A percentile compares a stretch with the other conserved stretches of the same genome.
These are phyloP conservation scores for Drosophila gunungcola DNA, from an alignment of 1,140 invertebrate genomes.

Conservation along the genomic window DNA sequence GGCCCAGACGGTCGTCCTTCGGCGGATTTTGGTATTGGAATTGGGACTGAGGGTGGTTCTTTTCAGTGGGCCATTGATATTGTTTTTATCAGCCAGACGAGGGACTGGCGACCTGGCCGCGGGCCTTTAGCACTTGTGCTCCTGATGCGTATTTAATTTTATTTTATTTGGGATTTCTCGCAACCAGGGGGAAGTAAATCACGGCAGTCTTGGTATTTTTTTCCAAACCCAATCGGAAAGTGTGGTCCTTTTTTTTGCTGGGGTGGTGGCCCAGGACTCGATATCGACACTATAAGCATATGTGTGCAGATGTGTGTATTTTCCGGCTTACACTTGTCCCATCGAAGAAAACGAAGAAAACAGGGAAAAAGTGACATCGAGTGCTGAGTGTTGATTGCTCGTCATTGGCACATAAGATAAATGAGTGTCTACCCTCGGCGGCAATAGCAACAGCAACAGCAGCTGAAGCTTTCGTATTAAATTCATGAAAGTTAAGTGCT, in stretches of 20 bases:
- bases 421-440: conserved; percentile 51
- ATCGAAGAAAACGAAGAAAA: conserved; percentile 18
- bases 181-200: conserved; percentile 73
- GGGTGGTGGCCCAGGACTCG: conserved; percentile 26
- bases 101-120: conserved; percentile 45
- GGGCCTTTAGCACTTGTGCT: conserved; percentile 65
- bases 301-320: conserved; percentile 36
- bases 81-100: conserved; percentile 75
- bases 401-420: conserved; percentile 72
- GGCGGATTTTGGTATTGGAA: too few relatives aligned
- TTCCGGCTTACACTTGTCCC: conserved; percentile 75
- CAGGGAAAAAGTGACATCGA: conserved; percentile 54
- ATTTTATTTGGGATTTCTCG: conserved; percentile 73
- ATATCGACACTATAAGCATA: conserved; percentile 28
- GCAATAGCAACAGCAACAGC: conserved; percentile 1
- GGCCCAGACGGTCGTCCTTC: conserved; percentile 32
- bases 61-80: conserved; percentile 57
- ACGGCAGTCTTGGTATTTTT: conserved; percentile 45
- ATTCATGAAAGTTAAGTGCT: conserved; percentile 85
- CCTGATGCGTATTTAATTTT: conserved; percentile 82
- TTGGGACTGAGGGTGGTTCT: not conserved
- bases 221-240: conserved; percentile 20
- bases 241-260: conserved; percentile 5
- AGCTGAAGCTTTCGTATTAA: conserved; percentile 75
- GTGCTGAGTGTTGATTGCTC: conserved; percentile 74